Percentiles rank a stretch among this genome's conserved stretches.
Conservation (phyloP, 2,113 vertebrate species). For the Phrynosoma platyrhinos region DNA sequence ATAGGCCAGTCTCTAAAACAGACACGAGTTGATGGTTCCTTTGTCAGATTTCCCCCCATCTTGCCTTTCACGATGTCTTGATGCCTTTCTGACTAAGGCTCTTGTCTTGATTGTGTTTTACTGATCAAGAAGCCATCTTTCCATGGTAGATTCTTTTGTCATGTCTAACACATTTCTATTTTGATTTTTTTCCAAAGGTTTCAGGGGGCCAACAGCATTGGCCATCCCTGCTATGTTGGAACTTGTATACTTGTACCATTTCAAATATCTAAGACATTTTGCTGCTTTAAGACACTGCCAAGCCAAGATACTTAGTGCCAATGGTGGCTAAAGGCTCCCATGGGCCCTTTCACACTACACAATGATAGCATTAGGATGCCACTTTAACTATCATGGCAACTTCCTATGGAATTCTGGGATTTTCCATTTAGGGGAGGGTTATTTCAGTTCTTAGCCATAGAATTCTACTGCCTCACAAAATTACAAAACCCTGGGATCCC, state of each 20-base stretch:
- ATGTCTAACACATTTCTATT: neutral
- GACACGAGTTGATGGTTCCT: neutral
- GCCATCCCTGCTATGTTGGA: neutral
- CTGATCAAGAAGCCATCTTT: fast-evolving
- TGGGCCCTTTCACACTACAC: too few relatives aligned
- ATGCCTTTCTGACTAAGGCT: fast-evolving
- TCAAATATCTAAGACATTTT: too few relatives aligned
- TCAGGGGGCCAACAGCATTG: neutral
- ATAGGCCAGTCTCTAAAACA: neutral
- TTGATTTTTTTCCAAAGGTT: neutral
- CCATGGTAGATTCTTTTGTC: neutral
- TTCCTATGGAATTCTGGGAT: too few relatives aligned
- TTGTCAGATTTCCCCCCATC: neutral
- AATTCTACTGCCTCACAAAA: too few relatives aligned
- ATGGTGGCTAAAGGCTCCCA: too few relatives aligned
- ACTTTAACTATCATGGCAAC: too few relatives aligned
- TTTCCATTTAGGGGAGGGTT: too few relatives aligned
- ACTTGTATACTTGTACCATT: neutral
- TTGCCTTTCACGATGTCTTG: fast-evolving
- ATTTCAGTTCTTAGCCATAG: too few relatives aligned
- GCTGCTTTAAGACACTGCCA: too few relatives aligned
- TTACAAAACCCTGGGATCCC: too few relatives aligned
- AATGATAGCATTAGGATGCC: too few relatives aligned
- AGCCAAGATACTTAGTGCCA: too few relatives aligned
- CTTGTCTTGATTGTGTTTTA: neutral